Conservation (phyloP, 1,140 invertebrate genomes). For the Orchestia grillus region DNA sequence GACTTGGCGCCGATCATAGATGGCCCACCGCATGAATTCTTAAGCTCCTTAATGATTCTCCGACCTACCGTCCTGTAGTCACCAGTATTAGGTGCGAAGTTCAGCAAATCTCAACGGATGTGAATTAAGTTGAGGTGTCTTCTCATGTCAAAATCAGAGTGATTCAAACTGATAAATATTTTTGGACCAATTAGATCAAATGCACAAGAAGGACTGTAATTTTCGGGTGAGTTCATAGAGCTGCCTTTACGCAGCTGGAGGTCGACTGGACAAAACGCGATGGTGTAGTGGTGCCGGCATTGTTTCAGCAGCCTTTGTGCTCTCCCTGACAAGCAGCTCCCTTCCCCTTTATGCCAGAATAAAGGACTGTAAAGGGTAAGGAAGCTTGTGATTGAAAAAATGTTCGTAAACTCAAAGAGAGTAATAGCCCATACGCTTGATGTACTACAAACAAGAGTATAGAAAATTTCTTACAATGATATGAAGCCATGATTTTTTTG, state of each 20-base stretch:
- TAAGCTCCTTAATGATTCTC: not conserved
- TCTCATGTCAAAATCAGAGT: not conserved
- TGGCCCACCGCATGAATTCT: not conserved
- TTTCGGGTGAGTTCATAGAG: not conserved
- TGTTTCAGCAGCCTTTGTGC: not conserved
- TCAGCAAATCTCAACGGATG: not conserved
- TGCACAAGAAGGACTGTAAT: not conserved
- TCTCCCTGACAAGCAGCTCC: not conserved
- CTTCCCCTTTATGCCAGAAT: not conserved
- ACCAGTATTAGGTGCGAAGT: not conserved
- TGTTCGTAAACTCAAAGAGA: not conserved
- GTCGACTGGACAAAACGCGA: constrained; percentile 1
- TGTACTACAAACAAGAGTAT: not conserved
- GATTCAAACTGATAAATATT: not conserved
- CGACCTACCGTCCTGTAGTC: not conserved
- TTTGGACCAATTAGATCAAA: not conserved
- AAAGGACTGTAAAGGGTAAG: not conserved
- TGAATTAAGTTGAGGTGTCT: not conserved
- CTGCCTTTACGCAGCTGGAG: not conserved
- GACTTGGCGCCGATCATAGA: not conserved
- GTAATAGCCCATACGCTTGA: not conserved
- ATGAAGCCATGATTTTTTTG: not conserved
- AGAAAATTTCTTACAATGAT: not conserved
- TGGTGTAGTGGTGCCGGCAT: not conserved
- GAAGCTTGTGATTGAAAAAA: constrained; percentile 1